A percentile compares a stretch with the other conserved stretches of the same genome.
Conservation (phyloP, 2,113 vertebrate species). For the Protobothrops flavoviridis region DNA sequence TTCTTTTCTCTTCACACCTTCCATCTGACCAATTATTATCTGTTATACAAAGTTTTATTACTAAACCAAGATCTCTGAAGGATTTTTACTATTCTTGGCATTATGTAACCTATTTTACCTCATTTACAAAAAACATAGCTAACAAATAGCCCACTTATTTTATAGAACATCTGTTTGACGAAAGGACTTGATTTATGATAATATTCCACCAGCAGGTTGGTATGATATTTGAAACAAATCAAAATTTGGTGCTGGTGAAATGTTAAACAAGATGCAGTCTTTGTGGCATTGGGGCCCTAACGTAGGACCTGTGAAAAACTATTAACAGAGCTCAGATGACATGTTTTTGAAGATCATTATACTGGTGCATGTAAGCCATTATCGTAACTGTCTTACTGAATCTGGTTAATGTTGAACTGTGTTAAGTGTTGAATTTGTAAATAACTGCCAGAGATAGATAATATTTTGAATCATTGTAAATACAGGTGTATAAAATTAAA, state of each 20-base stretch:
- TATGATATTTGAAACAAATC: slow-evolving; percentile 12
- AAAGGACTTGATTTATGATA: slow-evolving; percentile 23
- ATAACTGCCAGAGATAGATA: slow-evolving; percentile 80
- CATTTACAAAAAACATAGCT: slow-evolving; percentile 49
- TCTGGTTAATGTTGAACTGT: slow-evolving; percentile 83
- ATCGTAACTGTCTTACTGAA: slow-evolving; percentile 80
- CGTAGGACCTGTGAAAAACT: slow-evolving; percentile 59
- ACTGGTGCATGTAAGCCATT: slow-evolving; percentile 85
- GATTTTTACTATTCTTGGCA: slow-evolving; percentile 60
- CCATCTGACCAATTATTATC: slow-evolving; percentile 54
- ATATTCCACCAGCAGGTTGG: slow-evolving; percentile 47
- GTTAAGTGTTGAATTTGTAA: slow-evolving; percentile 89
- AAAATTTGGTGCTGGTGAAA: slow-evolving; percentile 53
- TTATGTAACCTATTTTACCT: slow-evolving; percentile 56
- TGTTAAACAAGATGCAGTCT: slow-evolving; percentile 48
- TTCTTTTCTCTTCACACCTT: not conserved
- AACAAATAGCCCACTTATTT: slow-evolving; percentile 32
- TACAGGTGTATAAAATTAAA: slow-evolving; percentile 90
- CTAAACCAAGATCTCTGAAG: slow-evolving; percentile 58
- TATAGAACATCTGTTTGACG: slow-evolving; percentile 26
- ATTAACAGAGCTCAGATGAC: slow-evolving; percentile 59
- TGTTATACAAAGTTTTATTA: slow-evolving; percentile 60
- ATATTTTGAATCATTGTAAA: slow-evolving; percentile 98
- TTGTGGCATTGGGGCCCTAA: slow-evolving; percentile 59
- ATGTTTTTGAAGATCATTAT: slow-evolving; percentile 68